Percentiles rank a stretch among this genome's conserved stretches.
Conservation (phyloP, 2,113 vertebrate species). For the Pygoscelis antarcticus region DNA sequence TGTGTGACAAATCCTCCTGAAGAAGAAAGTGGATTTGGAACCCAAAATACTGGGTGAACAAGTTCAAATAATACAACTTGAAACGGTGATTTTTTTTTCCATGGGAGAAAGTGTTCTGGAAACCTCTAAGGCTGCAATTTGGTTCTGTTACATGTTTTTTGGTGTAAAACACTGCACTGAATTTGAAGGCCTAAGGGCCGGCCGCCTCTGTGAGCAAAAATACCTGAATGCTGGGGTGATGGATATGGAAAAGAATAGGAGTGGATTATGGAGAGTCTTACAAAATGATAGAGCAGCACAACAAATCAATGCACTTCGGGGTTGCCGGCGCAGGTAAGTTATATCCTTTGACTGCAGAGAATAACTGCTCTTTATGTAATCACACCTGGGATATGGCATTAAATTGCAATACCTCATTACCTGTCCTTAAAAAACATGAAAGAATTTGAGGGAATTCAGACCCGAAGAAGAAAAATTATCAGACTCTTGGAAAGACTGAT, state of each 20-base stretch:
- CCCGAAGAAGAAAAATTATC: not conserved
- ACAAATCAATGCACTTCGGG: slow-evolving; percentile 20
- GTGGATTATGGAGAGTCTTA: slow-evolving; percentile 38
- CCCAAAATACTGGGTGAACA: not conserved
- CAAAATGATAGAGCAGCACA: slow-evolving; percentile 45
- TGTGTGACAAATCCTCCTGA: not conserved
- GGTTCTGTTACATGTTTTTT: not conserved
- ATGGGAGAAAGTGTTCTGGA: not conserved
- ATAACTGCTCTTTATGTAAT: slow-evolving; percentile 8
- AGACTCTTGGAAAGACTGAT: not conserved
- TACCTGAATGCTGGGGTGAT: not conserved
- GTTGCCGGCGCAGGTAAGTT: not conserved
- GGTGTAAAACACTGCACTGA: not conserved
- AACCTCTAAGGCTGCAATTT: not conserved
- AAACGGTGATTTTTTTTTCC: not conserved
- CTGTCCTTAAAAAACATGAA: not conserved
- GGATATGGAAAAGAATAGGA: slow-evolving; percentile 29
- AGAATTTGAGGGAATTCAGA: not conserved
- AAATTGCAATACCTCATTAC: slow-evolving; percentile 23
- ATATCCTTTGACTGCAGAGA: not conserved
- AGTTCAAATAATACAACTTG: not conserved
- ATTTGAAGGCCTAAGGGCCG: not conserved
- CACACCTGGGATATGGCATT: slow-evolving; percentile 1
- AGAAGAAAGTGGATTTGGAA: not conserved
- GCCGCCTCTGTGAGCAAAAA: not conserved